A percentile compares a stretch with the other conserved stretches of the same genome.
These are phyloP conservation scores for Phyllostomus discolor DNA, from an alignment of 2,113 vertebrate genomes.

Conservation along the genomic window DNA sequence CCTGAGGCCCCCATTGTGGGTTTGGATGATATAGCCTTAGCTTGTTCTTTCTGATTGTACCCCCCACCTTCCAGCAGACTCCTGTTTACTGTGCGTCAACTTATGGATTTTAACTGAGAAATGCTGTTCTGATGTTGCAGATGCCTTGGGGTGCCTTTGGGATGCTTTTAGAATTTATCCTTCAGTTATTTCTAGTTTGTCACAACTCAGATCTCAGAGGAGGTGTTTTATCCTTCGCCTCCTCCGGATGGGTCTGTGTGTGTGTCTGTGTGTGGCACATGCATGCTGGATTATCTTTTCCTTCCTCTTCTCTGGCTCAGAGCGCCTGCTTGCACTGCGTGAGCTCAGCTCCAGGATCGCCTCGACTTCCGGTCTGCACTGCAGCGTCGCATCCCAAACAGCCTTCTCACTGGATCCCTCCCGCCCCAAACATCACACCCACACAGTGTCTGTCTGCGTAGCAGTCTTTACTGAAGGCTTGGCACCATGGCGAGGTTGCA, in stretches of 20 bases:
- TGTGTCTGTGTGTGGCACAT: fast-evolving
- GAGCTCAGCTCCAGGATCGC: not conserved
- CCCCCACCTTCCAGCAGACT: not conserved
- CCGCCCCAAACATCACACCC: not conserved
- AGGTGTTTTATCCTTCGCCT: not conserved
- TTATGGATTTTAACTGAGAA: not conserved
- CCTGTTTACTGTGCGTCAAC: not conserved
- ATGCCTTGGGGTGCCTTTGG: not conserved
- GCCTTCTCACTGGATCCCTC: not conserved
- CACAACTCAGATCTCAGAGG: not conserved
- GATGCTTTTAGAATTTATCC: constrained; percentile 16
- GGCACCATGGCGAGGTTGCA: not conserved
- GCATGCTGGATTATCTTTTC: not conserved
- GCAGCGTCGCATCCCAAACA: not conserved
- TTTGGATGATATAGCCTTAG: not conserved
- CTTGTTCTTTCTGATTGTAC: not conserved
- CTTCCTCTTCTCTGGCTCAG: not conserved
- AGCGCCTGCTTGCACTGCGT: not conserved
- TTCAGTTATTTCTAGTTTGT: not conserved
- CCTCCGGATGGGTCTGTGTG: not conserved
- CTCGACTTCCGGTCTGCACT: not conserved
- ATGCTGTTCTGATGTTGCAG: not conserved
- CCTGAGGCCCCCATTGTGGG: not conserved
- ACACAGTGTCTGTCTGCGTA: not conserved
- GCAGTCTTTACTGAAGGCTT: not conserved